Conservation (phyloP, 2,113 vertebrate genomes). For the Cyrtonyx montezumae region DNA sequence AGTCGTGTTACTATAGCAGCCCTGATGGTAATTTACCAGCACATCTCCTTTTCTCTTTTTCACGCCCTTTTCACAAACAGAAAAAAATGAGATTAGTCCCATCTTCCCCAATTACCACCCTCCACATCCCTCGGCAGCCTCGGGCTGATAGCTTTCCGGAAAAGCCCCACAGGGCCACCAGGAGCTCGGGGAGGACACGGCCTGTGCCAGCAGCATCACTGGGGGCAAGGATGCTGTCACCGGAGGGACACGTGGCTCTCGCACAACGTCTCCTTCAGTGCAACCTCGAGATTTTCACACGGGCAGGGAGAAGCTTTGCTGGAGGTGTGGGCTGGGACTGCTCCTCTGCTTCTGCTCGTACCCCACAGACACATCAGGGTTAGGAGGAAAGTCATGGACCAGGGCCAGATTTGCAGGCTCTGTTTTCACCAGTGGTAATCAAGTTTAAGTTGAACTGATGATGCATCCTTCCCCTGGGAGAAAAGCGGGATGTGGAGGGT, state of each 20-base stretch:
- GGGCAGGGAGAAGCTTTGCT: neutral
- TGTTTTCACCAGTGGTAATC: neutral
- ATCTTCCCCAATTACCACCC: conserved; percentile 37
- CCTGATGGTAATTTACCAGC: conserved; percentile 60
- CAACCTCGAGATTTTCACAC: neutral
- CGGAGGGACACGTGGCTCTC: neutral
- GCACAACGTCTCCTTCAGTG: rapidly evolving
- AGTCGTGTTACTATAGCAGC: conserved; percentile 72
- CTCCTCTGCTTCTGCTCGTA: neutral
- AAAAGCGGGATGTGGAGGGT: neutral
- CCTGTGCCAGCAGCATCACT: neutral
- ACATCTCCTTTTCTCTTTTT: conserved; percentile 60
- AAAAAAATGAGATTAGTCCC: conserved; percentile 52
- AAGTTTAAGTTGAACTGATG: neutral
- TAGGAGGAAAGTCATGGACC: neutral
- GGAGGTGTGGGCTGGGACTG: neutral
- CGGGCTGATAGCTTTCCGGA: neutral
- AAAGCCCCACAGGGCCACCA: neutral
- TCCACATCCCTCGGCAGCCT: neutral
- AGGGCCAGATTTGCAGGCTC: neutral
- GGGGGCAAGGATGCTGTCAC: rapidly evolving
- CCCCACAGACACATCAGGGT: rapidly evolving
- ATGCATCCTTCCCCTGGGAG: neutral
- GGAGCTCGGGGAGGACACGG: neutral
- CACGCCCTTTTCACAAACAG: conserved; percentile 46